Percentiles rank a stretch among this genome's conserved stretches.
Conservation (phyloP, 2,113 vertebrate genomes). For the Oxyruncus cristatus region DNA sequence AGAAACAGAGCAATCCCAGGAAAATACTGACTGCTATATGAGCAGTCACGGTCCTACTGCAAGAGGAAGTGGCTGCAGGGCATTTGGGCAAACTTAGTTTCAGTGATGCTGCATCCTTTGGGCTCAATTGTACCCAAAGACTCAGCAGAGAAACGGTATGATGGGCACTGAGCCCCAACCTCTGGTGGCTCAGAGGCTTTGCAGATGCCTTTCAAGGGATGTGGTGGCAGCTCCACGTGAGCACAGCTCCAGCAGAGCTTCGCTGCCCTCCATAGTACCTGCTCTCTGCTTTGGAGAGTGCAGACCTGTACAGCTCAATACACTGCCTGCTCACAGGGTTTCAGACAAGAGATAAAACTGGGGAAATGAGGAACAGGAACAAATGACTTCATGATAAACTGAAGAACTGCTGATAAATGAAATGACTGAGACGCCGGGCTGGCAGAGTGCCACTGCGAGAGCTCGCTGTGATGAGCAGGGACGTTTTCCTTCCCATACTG, state of each 20-base stretch:
- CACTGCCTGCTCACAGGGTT: not conserved
- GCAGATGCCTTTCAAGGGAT: not conserved
- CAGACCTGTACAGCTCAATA: not conserved
- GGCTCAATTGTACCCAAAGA: not conserved
- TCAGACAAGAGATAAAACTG: not conserved
- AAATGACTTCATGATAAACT: not conserved
- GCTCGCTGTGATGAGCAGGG: not conserved
- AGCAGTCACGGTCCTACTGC: not conserved
- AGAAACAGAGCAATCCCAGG: not conserved
- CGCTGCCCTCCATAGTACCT: not conserved
- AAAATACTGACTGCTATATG: not conserved
- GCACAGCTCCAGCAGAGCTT: not conserved
- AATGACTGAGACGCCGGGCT: not conserved
- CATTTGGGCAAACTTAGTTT: not conserved
- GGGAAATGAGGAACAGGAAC: not conserved
- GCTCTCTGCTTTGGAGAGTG: not conserved
- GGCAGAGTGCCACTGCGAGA: not conserved
- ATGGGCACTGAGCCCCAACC: not conserved
- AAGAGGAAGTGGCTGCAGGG: not conserved
- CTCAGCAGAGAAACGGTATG: not conserved
- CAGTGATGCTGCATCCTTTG: not conserved
- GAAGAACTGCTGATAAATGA: conserved; percentile 13
- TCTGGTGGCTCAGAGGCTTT: not conserved
- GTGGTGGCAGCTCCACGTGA: accelerated
- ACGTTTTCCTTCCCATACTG: not conserved